Evolutionary conservation across 2,888 invertebrate genomes (phyloP), one percentile per base, ranked within the genome.

Genomic region (Nemotelus nigrinus): DNA sequence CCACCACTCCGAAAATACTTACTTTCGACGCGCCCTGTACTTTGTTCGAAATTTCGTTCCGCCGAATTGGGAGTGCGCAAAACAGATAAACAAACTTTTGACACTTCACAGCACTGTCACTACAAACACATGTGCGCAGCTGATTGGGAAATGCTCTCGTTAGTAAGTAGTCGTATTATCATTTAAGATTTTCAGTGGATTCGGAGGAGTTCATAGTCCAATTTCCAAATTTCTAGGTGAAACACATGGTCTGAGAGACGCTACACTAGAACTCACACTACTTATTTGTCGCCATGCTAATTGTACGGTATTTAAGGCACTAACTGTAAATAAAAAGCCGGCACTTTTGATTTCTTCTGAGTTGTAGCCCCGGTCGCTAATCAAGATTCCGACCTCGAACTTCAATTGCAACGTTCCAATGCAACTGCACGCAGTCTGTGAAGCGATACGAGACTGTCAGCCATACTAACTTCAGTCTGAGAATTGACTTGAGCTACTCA

Each of bases 41-140:
- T 55, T 39, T 67, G 45, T 41, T 5, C 4, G 10, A 65, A 45
- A 41, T 39, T 2, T 6, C 25, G 25, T 25, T 25, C 25, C 25
- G 25, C 48, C 6, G 67, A 68, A 10, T 39, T 7, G 45, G 25
- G 7, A 5, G 70, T 10, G 6, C 2, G 39, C 65, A 39, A 65
- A 58, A n/a, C 3, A 8, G 70, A 70, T 53, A 70, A 70, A 53
- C 55, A 70, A 48, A 68, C 48, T 70, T 10, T 70, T 70, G 70
- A 70, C 70, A 70, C 55, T 53, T 70, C 10, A 43, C 55, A 43
- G 53, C 53, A 65, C 45, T 65, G 43, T 44, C 65, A 45, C 45
- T 41, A 7, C 63, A 63, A 39, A 39, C 63, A 39, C 8, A 5
- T 25, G 8, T 25, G 57, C 50, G 25, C 25, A 10, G 4, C 10